Base-by-base conservation (phyloP, 2,888 invertebrate genomes). In the Acronicta aceris region DNA sequence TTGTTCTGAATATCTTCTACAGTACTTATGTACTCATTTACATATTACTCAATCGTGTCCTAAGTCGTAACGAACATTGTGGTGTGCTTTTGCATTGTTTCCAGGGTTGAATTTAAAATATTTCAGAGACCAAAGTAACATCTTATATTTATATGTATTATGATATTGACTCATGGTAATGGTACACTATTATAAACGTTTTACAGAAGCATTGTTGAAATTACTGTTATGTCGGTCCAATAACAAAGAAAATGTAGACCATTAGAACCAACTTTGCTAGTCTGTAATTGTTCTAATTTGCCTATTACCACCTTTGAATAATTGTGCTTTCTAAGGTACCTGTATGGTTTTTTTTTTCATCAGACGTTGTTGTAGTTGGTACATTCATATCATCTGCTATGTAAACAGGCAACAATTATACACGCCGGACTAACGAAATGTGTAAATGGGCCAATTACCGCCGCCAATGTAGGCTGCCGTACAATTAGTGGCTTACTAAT, bases 361-460 rank as follows among this genome's bases (percentile, higher is more conserved):
- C 66, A 68, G 69, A 84, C 87, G 87, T 67, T 68, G 69, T 85
- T 87, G 87, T 88, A 85, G 84, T 86, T 86, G 84, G 85, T 86
- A 89, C 85, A 88, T 91, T 89, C 83, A 67, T 88, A 89, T 85
- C 84, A 87, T 89, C 85, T 88, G 82, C 79, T 81, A 81, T 87
- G 89, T 88, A 92, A 93, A 93, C 89, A 89, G 85, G 77, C 87
- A 84, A 86, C 89, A 94, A 94, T 94, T 94, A 94, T 91, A 88
- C 90, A 88, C 83, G 85, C 80, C 81, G 80, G 87, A 90, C 94
- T 94, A 94, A 94, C 94, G 83, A 93, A 92, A 93, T 88, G 93
- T 94, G 94, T 94, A 94, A 94, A 94, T 94, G 92, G 93, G 83
- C 86, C 94, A 94, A 94, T 94, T 94, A 94, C 93, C 93, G 91